phyloP scores from a whole-genome alignment of 2,888 invertebrate species.

The Acrocera orbiculus region DNA sequence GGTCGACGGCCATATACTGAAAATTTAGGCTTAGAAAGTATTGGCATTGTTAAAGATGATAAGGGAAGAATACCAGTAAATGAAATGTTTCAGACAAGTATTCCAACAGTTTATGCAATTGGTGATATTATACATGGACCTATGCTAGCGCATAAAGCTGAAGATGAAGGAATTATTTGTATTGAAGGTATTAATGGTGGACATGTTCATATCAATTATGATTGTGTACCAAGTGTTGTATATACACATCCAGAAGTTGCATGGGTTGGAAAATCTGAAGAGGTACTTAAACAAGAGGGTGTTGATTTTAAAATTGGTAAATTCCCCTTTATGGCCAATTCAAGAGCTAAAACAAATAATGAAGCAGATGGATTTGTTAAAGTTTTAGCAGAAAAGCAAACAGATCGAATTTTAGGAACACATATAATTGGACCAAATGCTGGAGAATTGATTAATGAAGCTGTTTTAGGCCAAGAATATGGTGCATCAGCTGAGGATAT shows the following conservation, averaged over 20 bases:
- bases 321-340: conserved; percentile 96
- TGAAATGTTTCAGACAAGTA: conserved; percentile 80
- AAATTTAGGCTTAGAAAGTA: conserved; percentile 77
- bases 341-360: conserved; percentile 93
- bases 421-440: conserved; percentile 95
- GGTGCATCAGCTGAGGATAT: conserved; percentile 98
- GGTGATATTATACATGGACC: conserved; percentile 98
- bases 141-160: conserved; percentile 99
- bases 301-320: conserved; percentile 90
- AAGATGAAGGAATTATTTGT: conserved; percentile 92
- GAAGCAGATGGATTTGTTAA: conserved; percentile 97
- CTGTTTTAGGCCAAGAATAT: conserved; percentile 95
- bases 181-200: conserved; percentile 84
- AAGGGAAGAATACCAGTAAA: conserved; percentile 93
- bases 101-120: conserved; percentile 92
- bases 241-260: conserved; percentile 99
- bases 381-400: conserved; percentile 80
- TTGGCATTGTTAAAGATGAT: conserved; percentile 86
- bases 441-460: conserved; percentile 96
- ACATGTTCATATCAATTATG: conserved; percentile 96
- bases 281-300: conserved; percentile 88
- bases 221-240: conserved; percentile 98
- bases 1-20: conserved; percentile 89
- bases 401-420: conserved; percentile 88
- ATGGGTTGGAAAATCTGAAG: conserved; percentile 93